Evolutionary conservation across 2,888 invertebrate species (phyloP), one percentile per base, ranked within the genome.

Genomic region (Agrochola macilenta): DNA sequence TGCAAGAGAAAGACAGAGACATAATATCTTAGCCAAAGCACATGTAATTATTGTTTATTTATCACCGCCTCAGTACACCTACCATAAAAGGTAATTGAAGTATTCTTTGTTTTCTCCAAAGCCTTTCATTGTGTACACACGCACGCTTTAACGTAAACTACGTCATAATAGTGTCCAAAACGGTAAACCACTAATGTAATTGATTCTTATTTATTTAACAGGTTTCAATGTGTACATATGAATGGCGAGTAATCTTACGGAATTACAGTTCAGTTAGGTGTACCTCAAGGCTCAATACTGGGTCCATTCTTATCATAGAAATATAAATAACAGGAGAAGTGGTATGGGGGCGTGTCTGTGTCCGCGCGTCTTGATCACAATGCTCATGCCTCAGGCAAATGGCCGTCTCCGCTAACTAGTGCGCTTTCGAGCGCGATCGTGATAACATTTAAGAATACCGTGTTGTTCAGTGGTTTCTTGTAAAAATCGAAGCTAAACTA

Each of bases 231-330:
- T 54, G 26, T 17, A 8, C 17, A 43, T 26, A 26, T 43, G 5
- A 46, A 30, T 57, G n/a, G 23, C 5, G 23, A 8, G 12, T 17
- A 30, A 17, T 54, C 23, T 30, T 71, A 14, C 17, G 11, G 23
- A 2, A 23, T 39, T 39, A 3, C 7, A 20, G 5, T 49, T 14
- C 12, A 20, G 39, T n/a, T 39, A 77, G 30, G 35, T 54, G 35
- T 69, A 35, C 12, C 23, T 61, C 70, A 61, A 61, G 79, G 79
- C 2, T 61, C 17, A 35, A 46, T 79, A 43, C 52, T 46, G 14
- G 30, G 60, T n/a, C 23, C 52, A 60, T 20, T 79, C 0, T n/a
- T n/a, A n/a, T n/a, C n/a, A n/a, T n/a, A n/a, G n/a, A n/a, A n/a
- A n/a, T n/a, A n/a, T n/a, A n/a, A n/a, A n/a, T n/a, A n/a, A n/a